These are phyloP conservation scores for Zygogramma bicolorata DNA, from an alignment of 2,888 invertebrate species.

Conservation along the genomic window DNA sequence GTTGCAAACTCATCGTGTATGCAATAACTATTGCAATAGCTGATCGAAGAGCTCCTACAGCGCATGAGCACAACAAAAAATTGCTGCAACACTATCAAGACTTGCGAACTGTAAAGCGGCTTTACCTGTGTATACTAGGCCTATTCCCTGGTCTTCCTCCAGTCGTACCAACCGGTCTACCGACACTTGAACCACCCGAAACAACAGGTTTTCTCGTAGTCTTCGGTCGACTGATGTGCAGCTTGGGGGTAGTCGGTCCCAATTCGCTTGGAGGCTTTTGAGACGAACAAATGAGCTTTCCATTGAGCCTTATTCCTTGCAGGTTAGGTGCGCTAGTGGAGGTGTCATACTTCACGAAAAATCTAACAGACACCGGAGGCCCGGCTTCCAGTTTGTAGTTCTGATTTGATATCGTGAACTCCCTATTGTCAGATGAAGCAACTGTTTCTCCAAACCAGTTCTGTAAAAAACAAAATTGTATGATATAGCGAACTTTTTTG, in stretches of 20 bases:
- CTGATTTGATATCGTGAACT: conserved; percentile 72
- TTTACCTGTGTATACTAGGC: neutral
- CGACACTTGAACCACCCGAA: neutral
- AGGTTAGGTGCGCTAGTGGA: conserved; percentile 68
- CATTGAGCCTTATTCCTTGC: conserved; percentile 70
- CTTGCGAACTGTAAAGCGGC: too few relatives aligned
- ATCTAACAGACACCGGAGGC: conserved; percentile 70
- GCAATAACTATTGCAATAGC: too few relatives aligned
- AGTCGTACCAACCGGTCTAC: neutral
- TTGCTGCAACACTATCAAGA: too few relatives aligned
- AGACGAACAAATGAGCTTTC: conserved; percentile 70
- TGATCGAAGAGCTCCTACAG: too few relatives aligned
- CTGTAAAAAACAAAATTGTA: conserved; percentile 45
- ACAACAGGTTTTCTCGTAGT: conserved; percentile 4
- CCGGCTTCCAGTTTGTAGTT: conserved; percentile 72
- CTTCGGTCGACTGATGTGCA: conserved; percentile 35
- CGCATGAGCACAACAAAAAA: too few relatives aligned
- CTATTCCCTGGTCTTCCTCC: neutral
- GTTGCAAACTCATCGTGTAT: too few relatives aligned
- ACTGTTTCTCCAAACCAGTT: conserved; percentile 71
- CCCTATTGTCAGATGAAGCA: conserved; percentile 71
- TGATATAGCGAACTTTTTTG: too few relatives aligned
- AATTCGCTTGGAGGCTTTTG: conserved; percentile 7
- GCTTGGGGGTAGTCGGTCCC: conserved; percentile 26
- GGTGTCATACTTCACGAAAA: conserved; percentile 73